Percentiles rank a stretch among this genome's conserved stretches.
phyloP scores from a whole-genome alignment of 2,113 vertebrate species.

The Carettochelys insculpta region DNA sequence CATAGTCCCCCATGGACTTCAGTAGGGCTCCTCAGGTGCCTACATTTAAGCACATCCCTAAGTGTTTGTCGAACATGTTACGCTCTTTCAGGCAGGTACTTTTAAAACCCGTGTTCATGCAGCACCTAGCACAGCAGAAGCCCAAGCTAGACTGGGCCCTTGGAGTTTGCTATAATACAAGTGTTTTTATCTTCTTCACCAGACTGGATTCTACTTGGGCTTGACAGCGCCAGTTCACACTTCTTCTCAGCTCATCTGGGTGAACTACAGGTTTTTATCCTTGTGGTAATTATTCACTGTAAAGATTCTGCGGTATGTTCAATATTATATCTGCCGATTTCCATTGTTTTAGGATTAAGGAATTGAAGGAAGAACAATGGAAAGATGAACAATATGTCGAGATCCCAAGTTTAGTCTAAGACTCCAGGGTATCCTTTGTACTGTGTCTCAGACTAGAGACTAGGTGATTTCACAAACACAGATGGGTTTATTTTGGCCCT shows the following conservation, averaged over 20 bases:
- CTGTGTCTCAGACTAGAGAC: not conserved
- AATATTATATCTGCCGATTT: not conserved
- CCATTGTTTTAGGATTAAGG: not conserved
- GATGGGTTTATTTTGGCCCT: not conserved
- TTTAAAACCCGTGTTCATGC: not conserved
- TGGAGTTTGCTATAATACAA: not conserved
- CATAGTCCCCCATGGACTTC: not conserved
- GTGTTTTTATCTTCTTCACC: not conserved
- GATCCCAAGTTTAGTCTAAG: not conserved
- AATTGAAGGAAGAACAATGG: not conserved
- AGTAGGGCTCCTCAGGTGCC: not conserved
- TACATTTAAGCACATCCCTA: not conserved
- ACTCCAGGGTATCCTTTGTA: not conserved
- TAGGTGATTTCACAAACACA: not conserved
- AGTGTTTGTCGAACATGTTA: not conserved
- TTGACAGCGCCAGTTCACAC: not conserved
- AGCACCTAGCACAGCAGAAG: not conserved
- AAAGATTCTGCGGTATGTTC: not conserved
- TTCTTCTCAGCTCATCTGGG: not conserved
- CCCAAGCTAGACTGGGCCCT: not conserved
- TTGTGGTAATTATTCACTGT: not conserved
- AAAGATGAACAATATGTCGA: not conserved
- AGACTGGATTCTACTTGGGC: not conserved
- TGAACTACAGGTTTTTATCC: not conserved
- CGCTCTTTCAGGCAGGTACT: not conserved